Percentiles rank a stretch among this genome's conserved stretches.
phyloP scores from a whole-genome alignment of 2,113 vertebrate genomes.

The Elgaria multicarinata region DNA sequence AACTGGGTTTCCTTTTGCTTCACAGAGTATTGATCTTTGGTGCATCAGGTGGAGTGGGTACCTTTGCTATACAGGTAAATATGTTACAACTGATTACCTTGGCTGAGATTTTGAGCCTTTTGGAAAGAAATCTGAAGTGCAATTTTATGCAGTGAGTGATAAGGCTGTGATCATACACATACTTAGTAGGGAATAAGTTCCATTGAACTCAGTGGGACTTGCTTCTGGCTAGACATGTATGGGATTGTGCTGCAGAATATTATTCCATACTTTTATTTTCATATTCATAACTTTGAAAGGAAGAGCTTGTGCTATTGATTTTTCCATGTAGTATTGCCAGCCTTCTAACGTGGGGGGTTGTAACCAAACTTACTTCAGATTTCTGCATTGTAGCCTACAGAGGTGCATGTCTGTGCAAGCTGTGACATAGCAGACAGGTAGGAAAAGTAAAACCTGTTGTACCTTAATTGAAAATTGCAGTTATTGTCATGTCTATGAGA shows the following conservation, averaged over 20 bases:
- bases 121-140: neutral
- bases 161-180: neutral
- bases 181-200: neutral
- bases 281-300: neutral
- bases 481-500: neutral
- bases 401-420: too few relatives aligned
- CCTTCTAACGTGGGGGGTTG: neutral
- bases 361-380: neutral
- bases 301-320: neutral
- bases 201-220: neutral
- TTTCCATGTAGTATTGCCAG: neutral
- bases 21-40: conserved; percentile 91
- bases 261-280: neutral
- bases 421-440: neutral
- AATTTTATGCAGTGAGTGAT: too few relatives aligned
- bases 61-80: conserved; percentile 92
- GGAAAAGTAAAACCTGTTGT: neutral
- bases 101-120: neutral
- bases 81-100: neutral
- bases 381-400: neutral
- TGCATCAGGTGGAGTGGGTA: conserved; percentile 94
- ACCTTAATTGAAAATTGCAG: neutral
- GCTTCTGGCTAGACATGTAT: too few relatives aligned
- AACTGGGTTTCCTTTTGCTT: conserved; percentile 58
- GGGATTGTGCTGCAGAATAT: neutral